Conservation (phyloP, 2,113 vertebrate genomes). For the Nycticebus coucang region DNA sequence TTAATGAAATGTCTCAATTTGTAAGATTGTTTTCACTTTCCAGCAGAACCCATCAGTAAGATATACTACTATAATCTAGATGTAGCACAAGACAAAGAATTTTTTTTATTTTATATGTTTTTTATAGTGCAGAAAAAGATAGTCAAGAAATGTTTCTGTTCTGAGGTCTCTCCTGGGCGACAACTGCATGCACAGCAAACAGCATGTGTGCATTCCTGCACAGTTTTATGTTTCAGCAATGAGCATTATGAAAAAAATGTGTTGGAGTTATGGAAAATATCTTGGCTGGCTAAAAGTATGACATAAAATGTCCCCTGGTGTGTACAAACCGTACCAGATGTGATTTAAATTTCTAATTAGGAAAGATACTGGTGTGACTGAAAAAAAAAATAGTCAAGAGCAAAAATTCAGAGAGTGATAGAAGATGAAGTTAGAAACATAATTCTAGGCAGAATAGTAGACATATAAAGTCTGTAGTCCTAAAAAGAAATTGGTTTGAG, state of each 20-base stretch:
- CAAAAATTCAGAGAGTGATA: constrained; percentile 37
- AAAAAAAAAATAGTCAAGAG: constrained; percentile 35
- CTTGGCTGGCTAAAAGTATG: constrained; percentile 67
- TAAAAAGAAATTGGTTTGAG: neutral
- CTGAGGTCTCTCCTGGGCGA: neutral
- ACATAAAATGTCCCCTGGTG: constrained; percentile 65
- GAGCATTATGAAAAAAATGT: constrained; percentile 48
- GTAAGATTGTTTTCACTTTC: constrained; percentile 75
- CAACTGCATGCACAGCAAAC: neutral
- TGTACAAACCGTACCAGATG: constrained; percentile 54
- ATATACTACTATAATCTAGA: neutral
- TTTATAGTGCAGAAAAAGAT: neutral
- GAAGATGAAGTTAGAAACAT: neutral
- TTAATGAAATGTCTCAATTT: constrained; percentile 78
- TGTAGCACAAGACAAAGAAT: constrained; percentile 15
- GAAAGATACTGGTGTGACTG: constrained; percentile 35
- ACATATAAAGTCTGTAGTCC: neutral
- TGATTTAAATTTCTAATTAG: constrained; percentile 77
- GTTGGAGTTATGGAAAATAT: constrained; percentile 69
- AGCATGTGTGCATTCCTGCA: neutral
- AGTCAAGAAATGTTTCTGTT: constrained; percentile 2
- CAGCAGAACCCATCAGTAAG: constrained; percentile 49
- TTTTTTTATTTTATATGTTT: no score
- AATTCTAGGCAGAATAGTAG: neutral
- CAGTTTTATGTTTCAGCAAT: constrained; percentile 53